Percentiles rank a stretch among this genome's conserved stretches.
These are phyloP conservation scores for Otus sunia DNA, from an alignment of 2,113 vertebrate genomes.

Conservation along the genomic window DNA sequence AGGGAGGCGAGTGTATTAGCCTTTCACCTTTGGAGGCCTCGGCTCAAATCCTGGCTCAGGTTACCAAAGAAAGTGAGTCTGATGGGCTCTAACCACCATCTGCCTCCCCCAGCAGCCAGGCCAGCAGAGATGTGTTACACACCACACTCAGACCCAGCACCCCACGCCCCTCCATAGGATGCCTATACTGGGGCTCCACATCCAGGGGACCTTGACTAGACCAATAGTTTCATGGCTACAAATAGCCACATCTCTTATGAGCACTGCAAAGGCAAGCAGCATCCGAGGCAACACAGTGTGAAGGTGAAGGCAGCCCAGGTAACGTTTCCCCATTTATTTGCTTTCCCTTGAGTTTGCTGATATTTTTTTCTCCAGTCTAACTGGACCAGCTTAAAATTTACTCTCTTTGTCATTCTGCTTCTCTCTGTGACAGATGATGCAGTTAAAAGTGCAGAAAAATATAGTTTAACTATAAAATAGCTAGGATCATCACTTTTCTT, in stretches of 20 bases:
- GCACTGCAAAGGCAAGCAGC: background rate
- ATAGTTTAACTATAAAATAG: background rate
- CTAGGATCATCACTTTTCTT: background rate
- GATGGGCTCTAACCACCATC: background rate
- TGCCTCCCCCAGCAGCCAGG: background rate
- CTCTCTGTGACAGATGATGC: background rate
- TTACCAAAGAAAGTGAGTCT: background rate
- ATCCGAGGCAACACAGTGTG: rapidly evolving
- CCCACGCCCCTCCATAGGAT: rapidly evolving
- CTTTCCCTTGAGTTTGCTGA: background rate
- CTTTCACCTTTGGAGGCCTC: conserved; percentile 21
- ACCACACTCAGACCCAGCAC: rapidly evolving
- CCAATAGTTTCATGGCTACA: background rate
- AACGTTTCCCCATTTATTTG: background rate
- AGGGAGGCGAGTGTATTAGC: background rate
- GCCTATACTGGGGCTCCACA: rapidly evolving
- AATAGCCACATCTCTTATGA: background rate
- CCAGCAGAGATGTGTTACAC: background rate
- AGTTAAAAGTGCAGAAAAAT: background rate
- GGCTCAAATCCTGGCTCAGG: background rate
- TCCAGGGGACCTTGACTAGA: background rate
- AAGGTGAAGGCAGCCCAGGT: background rate
- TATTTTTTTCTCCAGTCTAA: background rate
- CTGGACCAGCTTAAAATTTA: background rate
- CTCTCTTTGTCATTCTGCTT: background rate